Base-by-base conservation (phyloP, 2,113 vertebrate genomes). In the Malaclemys terrapin region DNA sequence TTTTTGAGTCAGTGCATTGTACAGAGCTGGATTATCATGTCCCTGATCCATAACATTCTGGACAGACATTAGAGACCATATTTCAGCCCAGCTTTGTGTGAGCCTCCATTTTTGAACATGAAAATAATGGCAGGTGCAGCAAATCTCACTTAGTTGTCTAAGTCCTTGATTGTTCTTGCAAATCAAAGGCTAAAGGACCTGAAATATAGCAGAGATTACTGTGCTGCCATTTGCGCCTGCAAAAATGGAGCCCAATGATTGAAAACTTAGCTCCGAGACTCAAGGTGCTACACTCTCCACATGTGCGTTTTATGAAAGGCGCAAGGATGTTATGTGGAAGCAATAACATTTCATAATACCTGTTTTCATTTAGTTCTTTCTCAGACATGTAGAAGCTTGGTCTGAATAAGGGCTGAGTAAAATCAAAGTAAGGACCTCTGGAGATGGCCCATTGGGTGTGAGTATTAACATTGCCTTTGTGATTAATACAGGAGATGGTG, bases 321-420 rank as follows among this genome's bases (percentile, higher is more conserved):
- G 35, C 8, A 62, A 29, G n/a, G 16, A 85, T 29, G 50, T 5
- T 4, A 38, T 11, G 80, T 25, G 8, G 80, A 96, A 92, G 80
- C 31, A 0, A 53, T 86, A 45, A 50, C 52, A 56, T 13, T 57
- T 80, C 84, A 85, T 6, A 89, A n/a, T 13, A 80, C 25, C 59
- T 86, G 25, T 56, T 89, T 92, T 14, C 84, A 85, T 95, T 89
- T 95, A 25, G 35, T 25, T 52, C 65, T 95, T 82, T 88, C 50
- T 92, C 84, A 82, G 79, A 65, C 75, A 95, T 38, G 5, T 76
- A 22, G 38, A 78, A 76, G 11, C 12, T 25, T 80, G 86, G 78
- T 72, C 87, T 81, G 62, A 47, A 79, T 65, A 83, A 78, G 72
- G 85, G 53, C 90, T 54, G 72, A 80, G 50, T 75, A 95, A 92